Evolutionary conservation across 2,888 invertebrate species (phyloP).

Genomic region (Cheilosia soror): DNA sequence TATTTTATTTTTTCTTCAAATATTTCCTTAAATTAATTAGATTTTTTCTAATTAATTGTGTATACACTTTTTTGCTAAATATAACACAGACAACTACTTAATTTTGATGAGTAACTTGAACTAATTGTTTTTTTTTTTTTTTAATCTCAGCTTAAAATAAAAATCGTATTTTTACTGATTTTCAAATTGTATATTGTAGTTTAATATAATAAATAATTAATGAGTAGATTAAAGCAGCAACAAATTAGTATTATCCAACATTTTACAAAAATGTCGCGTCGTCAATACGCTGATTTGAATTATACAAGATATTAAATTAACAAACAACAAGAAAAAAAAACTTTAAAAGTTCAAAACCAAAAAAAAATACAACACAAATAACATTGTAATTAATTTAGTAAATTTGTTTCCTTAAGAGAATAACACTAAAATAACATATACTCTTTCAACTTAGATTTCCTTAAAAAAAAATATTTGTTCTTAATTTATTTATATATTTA

Average conservation of each 20-base stretch:
- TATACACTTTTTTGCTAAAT: slow-evolving; percentile 32
- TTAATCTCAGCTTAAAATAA: slow-evolving; percentile 14
- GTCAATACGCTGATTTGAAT: slow-evolving; percentile 64
- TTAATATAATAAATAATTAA: slow-evolving; percentile 26
- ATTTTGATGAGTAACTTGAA: slow-evolving; percentile 12
- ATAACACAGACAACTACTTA: slow-evolving; percentile 41
- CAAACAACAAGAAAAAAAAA: slow-evolving; percentile 10
- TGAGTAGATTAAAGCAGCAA: slow-evolving; percentile 52
- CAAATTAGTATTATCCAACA: slow-evolving; percentile 39
- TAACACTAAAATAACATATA: slow-evolving; percentile 31
- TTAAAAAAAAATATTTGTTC: slow-evolving; percentile 22
- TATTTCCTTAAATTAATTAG: slow-evolving; percentile 51
- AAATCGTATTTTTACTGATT: slow-evolving; percentile 19
- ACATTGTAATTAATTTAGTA: slow-evolving; percentile 70
- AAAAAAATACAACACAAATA: slow-evolving; percentile 38
- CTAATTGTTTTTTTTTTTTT: neutral
- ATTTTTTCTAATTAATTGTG: slow-evolving; percentile 34
- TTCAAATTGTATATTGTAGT: slow-evolving; percentile 1
- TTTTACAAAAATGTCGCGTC: slow-evolving; percentile 45
- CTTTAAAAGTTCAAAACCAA: slow-evolving; percentile 22
- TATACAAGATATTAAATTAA: slow-evolving; percentile 45
- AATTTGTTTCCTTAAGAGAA: slow-evolving; percentile 38
- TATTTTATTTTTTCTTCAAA: slow-evolving; percentile 25
- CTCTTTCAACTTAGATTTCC: slow-evolving; percentile 32
- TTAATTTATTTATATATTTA: slow-evolving; percentile 45